Conservation (phyloP, 92 coral and sea anemone genomes). For the Bergia puertoricense region DNA sequence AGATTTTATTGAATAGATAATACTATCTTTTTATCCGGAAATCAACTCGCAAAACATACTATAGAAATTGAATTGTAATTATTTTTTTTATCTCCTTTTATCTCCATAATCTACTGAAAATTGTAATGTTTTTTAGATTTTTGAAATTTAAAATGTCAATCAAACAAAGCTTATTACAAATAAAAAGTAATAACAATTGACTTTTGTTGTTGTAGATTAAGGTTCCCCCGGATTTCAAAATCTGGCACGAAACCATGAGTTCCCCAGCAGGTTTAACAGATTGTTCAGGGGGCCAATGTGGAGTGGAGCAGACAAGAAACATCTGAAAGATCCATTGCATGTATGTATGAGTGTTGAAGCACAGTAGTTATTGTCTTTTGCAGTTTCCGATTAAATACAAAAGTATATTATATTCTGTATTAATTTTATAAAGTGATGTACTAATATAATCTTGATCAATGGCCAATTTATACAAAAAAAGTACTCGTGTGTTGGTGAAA, state of each 20-base stretch:
- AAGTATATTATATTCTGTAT: neutral
- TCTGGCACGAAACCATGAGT: constrained; percentile 76
- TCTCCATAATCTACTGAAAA: too few relatives aligned
- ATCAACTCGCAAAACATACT: too few relatives aligned
- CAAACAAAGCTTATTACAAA: too few relatives aligned
- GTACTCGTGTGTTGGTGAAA: too few relatives aligned
- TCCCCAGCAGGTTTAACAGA: constrained; percentile 64
- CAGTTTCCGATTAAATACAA: neutral
- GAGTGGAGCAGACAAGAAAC: constrained; percentile 50
- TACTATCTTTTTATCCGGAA: too few relatives aligned
- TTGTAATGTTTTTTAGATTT: too few relatives aligned
- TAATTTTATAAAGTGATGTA: neutral
- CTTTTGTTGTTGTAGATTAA: constrained; percentile 31
- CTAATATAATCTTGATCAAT: too few relatives aligned
- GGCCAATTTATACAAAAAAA: too few relatives aligned
- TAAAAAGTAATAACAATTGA: neutral
- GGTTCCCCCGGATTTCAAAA: constrained; percentile 50
- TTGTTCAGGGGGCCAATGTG: constrained; percentile 68
- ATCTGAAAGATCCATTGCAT: constrained; percentile 47
- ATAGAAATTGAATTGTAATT: too few relatives aligned
- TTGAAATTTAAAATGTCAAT: too few relatives aligned
- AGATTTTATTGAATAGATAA: too few relatives aligned
- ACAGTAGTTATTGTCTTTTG: neutral
- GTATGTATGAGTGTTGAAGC: constrained; percentile 36
- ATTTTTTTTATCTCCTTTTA: too few relatives aligned